Conservation (phyloP, 2,797 vertebrate species). For the Pogonophryne albipinna region DNA sequence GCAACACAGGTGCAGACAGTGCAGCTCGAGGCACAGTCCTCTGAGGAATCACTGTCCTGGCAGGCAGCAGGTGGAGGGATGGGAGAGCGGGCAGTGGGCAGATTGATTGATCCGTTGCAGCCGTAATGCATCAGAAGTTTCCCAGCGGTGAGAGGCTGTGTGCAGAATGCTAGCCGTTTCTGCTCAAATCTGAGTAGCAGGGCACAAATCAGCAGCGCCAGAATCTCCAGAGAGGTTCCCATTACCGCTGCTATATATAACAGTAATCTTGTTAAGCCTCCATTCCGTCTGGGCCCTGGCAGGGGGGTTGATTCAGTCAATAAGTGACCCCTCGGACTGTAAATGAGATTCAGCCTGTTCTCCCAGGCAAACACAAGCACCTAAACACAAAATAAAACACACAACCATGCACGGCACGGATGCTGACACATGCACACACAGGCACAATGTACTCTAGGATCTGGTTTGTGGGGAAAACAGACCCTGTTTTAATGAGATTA, state of each 20-base stretch:
- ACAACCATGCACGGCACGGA: slow-evolving; percentile 16
- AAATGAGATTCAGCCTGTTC: slow-evolving; percentile 74
- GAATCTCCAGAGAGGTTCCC: slow-evolving; percentile 75
- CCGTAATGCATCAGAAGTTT: slow-evolving; percentile 78
- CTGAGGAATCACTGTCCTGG: slow-evolving; percentile 63
- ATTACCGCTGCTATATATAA: slow-evolving; percentile 81
- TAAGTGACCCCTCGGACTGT: slow-evolving; percentile 79
- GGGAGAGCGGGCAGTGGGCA: slow-evolving; percentile 47
- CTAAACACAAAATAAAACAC: slow-evolving; percentile 16
- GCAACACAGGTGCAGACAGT: slow-evolving; percentile 21
- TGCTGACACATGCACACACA: slow-evolving; percentile 5
- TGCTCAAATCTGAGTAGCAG: slow-evolving; percentile 61
- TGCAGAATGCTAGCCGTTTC: slow-evolving; percentile 64
- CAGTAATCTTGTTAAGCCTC: slow-evolving; percentile 82
- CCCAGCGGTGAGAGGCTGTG: slow-evolving; percentile 65
- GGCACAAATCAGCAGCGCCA: slow-evolving; percentile 70
- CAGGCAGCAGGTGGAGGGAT: slow-evolving; percentile 61
- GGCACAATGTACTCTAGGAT: neutral
- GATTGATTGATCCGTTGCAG: slow-evolving; percentile 78
- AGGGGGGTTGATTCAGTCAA: slow-evolving; percentile 74
- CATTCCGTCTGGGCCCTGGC: slow-evolving; percentile 69
- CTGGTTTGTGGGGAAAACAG: slow-evolving; percentile 20
- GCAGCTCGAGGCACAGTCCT: slow-evolving; percentile 34
- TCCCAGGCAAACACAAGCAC: slow-evolving; percentile 47
- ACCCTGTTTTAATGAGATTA: slow-evolving; percentile 49